These are phyloP conservation scores for Marmota flaviventris DNA, from an alignment of 2,113 vertebrate genomes.

Conservation along the genomic window DNA sequence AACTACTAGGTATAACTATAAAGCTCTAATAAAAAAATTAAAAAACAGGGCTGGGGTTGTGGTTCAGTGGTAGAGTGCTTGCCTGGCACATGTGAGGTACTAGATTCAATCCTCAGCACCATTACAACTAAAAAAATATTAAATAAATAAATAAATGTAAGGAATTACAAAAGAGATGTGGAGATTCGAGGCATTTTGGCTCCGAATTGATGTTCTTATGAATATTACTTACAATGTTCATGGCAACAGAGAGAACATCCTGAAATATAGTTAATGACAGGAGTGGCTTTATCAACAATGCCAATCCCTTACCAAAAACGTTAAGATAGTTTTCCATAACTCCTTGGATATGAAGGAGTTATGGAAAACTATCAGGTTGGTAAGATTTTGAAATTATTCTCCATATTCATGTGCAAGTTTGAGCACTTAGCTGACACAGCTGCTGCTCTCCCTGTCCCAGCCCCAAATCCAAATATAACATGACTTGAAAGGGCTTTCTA, in stretches of 20 bases:
- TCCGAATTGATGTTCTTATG: constrained; percentile 74
- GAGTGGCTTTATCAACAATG: constrained; percentile 70
- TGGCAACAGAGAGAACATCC: constrained; percentile 71
- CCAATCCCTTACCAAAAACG: constrained; percentile 79
- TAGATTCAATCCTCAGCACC: too few relatives aligned
- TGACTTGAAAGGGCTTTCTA: constrained; percentile 88
- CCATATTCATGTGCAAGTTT: constrained; percentile 83
- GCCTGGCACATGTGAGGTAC: too few relatives aligned
- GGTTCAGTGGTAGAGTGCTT: too few relatives aligned
- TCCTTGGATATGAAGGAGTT: constrained; percentile 49
- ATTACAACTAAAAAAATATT: too few relatives aligned
- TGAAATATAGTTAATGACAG: constrained; percentile 72
- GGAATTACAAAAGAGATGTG: constrained; percentile 87
- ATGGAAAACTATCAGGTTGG: constrained; percentile 62
- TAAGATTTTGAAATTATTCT: constrained; percentile 77
- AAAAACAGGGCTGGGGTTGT: too few relatives aligned
- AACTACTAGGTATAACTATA: too few relatives aligned
- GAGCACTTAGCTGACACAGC: constrained; percentile 86
- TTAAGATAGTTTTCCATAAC: constrained; percentile 73
- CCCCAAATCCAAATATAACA: constrained; percentile 88
- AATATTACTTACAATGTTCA: constrained; percentile 78
- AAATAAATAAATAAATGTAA: constrained; percentile 48
- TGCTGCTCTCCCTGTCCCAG: constrained; percentile 89
- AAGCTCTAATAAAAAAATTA: too few relatives aligned
- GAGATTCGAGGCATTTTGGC: constrained; percentile 85